Evolutionary conservation across 2,888 invertebrate species (phyloP), one percentile per base, ranked within the genome.

Genomic region (Liposcelis brunnea): DNA sequence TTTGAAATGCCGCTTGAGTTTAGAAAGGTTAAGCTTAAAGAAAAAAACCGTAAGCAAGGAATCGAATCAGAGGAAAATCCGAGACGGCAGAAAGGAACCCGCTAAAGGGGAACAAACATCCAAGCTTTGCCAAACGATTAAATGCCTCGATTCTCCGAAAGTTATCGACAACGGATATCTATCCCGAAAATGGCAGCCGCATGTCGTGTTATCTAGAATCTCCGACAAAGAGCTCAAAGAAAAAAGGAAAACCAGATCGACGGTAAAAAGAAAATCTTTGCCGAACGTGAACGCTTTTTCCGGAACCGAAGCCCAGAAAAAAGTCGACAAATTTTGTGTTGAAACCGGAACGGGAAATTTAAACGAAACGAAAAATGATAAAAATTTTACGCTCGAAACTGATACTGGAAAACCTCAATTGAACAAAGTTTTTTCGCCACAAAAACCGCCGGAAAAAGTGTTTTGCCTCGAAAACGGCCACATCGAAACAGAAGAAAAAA

Each of bases 1-100:
- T 36, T 14, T 36, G 7, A 36, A 36, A 14, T 36, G 37, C 14
- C 14, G 37, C 37, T 12, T 36, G 8, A 36, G 37, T 36, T 36
- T 36, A 32, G 32, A 32, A n/a, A 10, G 32, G 10, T 32, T 32
- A n/a, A 32, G n/a, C n/a, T 32, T 32, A n/a, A 10, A 32, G 32
- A 35, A 16, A 14, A 7, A 14, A 6, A 7, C 35, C 14, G 35
- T 7, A 15, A 26, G 26, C 4, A 26, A 26, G 26, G 8, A 26
- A 26, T 26, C 26, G 26, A 26, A 4, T 4, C 26, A 4, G 26
- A 26, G 5, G 26, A 26, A 35, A 10, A 35, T 16, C 16, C 35
- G 35, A 35, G 7, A 16, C 35, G 4, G 5, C 35, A 35, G 10
- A 16, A 35, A 4, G 16, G 16, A 35, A 35, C 4, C 14, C 35